phyloP scores from a whole-genome alignment of 1,140 invertebrate genomes.

The Cephus cinctus region DNA sequence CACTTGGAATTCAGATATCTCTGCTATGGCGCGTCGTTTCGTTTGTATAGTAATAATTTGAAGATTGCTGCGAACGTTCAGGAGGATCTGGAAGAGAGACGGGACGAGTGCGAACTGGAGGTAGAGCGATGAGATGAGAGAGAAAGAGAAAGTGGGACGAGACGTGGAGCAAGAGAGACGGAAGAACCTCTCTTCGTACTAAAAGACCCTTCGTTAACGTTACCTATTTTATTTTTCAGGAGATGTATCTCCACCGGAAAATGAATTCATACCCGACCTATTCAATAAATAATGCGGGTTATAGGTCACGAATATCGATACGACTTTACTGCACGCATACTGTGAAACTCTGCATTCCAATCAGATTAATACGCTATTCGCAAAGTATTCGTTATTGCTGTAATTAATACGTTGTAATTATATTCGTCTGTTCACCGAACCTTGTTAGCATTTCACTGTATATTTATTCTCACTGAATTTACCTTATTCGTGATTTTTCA shows the following conservation, averaged over 20 bases:
- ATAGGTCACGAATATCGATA: no score
- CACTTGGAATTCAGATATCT: conserved; percentile 5
- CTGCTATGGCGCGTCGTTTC: background rate
- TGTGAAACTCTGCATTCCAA: no score
- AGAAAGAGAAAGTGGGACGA: conserved; percentile 1
- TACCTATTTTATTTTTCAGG: background rate
- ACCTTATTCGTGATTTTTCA: no score
- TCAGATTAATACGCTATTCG: no score
- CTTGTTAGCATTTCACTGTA: no score
- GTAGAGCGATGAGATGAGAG: background rate
- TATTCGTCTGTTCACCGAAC: no score
- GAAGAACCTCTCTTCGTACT: conserved; percentile 10
- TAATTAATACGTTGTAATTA: background rate
- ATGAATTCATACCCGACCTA: no score
- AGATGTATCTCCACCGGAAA: background rate
- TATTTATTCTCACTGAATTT: no score
- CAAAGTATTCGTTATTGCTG: conserved; percentile 9
- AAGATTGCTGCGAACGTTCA: background rate
- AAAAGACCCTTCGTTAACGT: background rate
- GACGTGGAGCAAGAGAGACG: conserved; percentile 1
- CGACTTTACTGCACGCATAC: no score
- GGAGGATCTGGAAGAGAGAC: no score
- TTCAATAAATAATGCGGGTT: no score
- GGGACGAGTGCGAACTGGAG: background rate
- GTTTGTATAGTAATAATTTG: background rate